Evolutionary conservation across 2,113 vertebrate species (phyloP).

Genomic region (Clarias batrachus): DNA sequence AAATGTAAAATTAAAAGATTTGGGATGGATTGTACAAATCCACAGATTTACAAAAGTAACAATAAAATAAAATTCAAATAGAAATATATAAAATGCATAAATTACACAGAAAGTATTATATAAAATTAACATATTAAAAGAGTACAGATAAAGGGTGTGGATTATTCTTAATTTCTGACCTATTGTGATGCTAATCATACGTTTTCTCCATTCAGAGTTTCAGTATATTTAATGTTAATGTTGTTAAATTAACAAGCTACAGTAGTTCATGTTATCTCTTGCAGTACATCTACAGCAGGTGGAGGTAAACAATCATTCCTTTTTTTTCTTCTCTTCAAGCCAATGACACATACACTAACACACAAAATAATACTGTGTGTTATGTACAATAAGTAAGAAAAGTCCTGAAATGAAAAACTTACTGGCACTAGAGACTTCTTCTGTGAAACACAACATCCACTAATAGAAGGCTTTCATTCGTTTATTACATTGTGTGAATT

Average conservation of each 20-base stretch:
- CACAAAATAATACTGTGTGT: neutral
- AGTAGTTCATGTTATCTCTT: neutral
- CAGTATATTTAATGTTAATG: neutral
- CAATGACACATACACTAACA: neutral
- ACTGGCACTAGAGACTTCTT: neutral
- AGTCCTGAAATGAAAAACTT: neutral
- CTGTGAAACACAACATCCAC: neutral
- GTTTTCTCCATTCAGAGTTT: neutral
- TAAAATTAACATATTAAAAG: no score
- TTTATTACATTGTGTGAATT: neutral
- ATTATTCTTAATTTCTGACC: neutral
- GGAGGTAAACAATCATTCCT: neutral
- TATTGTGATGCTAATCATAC: neutral
- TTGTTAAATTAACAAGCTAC: neutral
- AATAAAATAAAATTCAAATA: no score
- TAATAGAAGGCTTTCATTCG: neutral
- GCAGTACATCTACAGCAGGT: neutral
- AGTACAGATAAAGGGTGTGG: no score
- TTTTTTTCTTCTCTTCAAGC: neutral
- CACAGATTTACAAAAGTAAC: no score
- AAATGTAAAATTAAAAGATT: no score
- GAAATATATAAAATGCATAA: no score
- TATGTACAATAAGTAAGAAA: neutral
- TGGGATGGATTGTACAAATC: no score
- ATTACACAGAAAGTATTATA: no score